phyloP scores from a whole-genome alignment of 2,888 invertebrate species.

The Eupeodes latifasciatus region DNA sequence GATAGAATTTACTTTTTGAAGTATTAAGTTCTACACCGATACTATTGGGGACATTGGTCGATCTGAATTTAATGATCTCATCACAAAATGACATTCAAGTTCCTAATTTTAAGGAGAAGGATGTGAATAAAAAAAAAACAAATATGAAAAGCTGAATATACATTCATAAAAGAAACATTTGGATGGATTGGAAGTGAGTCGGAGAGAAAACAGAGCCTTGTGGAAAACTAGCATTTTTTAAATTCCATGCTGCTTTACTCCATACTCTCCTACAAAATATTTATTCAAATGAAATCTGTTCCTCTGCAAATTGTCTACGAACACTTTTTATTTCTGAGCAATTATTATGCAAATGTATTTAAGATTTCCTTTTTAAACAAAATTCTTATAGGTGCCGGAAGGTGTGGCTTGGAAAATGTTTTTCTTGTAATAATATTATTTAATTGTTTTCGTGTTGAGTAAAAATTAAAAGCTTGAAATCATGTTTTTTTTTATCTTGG shows the following conservation, averaged over 20 bases:
- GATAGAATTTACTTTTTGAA: too few relatives aligned
- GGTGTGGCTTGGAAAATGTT: background rate
- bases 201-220: too few relatives aligned
- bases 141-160: too few relatives aligned
- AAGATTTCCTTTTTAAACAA: background rate
- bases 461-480: background rate
- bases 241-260: background rate
- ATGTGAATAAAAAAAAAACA: too few relatives aligned
- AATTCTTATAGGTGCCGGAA: background rate
- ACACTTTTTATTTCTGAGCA: background rate
- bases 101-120: too few relatives aligned
- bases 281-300: background rate
- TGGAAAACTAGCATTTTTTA: too few relatives aligned
- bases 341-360: constrained; percentile 1
- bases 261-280: background rate
- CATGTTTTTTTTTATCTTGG: background rate
- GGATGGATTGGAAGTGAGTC: too few relatives aligned
- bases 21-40: too few relatives aligned
- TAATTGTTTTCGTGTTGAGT: background rate
- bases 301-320: background rate
- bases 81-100: too few relatives aligned
- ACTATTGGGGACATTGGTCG: too few relatives aligned
- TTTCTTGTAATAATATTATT: background rate
- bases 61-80: too few relatives aligned
- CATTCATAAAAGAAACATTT: too few relatives aligned